Base-by-base conservation (phyloP, 1,140 invertebrate genomes). In the Mya arenaria region DNA sequence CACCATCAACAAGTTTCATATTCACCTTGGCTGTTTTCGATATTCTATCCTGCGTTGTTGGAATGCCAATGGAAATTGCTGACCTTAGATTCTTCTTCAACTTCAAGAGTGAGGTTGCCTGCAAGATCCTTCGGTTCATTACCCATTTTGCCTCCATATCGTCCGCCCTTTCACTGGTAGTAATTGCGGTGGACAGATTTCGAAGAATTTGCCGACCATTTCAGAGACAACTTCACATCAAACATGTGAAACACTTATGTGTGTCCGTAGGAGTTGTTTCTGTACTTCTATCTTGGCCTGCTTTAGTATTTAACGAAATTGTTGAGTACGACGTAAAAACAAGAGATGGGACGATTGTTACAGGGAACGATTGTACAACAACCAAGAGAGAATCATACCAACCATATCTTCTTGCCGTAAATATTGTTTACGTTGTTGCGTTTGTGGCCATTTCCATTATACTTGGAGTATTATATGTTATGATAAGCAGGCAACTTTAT, bases 11-110 rank as follows among this genome's bases (percentile, higher is more conserved):
- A n/a, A 83, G 28, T 25, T 82, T 86, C 28, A 84, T 88, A 44
- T 58, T 86, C 1, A 69, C 79, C 15, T 58, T 89, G 13, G 88
- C 88, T 1, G 19, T 75, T 6, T 84, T 85, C 6, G 86, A 89
- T 41, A 65, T 89, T 0, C 19, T 82, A 19, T 79, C 78, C 13
- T 84, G 84, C 39, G 10, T 74, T 13, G 34, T 86, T 4, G 73
- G 80, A 30, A 87, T 89, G 75, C 86, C 86, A 0, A 82, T 82
- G n/a, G 86, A 88, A 62, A 88, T 89, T 13, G 82, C 82, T 15
- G 86, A 89, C 63, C 60, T 88, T 52, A 30, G 85, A 6, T 87
- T 74, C 41, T 73, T 69, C 30, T 85, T 85, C 52, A 87, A 80
- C 15, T 88, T 89, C 68, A 62, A 81, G 37, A 86, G 80, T 28